These are phyloP conservation scores for Clarias platycephalus DNA, from an alignment of 2,797 vertebrate species.

Conservation along the genomic window DNA sequence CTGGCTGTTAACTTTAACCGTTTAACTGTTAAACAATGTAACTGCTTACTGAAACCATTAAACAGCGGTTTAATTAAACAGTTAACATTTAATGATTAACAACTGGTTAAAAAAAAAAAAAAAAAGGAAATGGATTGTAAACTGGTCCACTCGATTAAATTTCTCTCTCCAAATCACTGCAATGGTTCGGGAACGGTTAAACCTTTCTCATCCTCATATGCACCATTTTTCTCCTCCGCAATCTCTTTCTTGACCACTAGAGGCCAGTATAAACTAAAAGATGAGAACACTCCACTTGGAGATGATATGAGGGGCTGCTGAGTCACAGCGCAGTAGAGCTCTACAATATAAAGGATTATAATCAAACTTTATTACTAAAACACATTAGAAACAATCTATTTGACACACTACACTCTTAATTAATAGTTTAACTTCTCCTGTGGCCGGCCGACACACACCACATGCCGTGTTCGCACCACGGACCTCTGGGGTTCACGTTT, in stretches of 20 bases:
- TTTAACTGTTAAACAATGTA: background rate
- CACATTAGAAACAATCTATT: background rate
- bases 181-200: background rate
- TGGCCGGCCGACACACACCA: too few species aligned
- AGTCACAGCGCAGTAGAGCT: background rate
- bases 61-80: too few species aligned
- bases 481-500: background rate
- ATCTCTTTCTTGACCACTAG: conserved; percentile 11
- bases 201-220: background rate
- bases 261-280: conserved; percentile 21
- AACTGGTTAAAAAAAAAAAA: background rate
- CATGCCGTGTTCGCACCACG: background rate
- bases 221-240: background rate
- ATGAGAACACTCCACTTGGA: background rate
- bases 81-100: background rate
- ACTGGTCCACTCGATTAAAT: background rate
- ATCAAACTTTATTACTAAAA: too few species aligned
- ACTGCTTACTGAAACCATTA: too few species aligned
- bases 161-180: background rate
- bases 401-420: background rate
- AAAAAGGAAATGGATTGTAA: background rate
- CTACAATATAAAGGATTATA: background rate
- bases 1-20: too few species aligned
- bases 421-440: background rate
- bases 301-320: too few species aligned